Percentiles rank a stretch among this genome's conserved stretches.
These are phyloP conservation scores for Cyprinodon variegatus DNA, from an alignment of 2,113 vertebrate species.

Conservation along the genomic window DNA sequence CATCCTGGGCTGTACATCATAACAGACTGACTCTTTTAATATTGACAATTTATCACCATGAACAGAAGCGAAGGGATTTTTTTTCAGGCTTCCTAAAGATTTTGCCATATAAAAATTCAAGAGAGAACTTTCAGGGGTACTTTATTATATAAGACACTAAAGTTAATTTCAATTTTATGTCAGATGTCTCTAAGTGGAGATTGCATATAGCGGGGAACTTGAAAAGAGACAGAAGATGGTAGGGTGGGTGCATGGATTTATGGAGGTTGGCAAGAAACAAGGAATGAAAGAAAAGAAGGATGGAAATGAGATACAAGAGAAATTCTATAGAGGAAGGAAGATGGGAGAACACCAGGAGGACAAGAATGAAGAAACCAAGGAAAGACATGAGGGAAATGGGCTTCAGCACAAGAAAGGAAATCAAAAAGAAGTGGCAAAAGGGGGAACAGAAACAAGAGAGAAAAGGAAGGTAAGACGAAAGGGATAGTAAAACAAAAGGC, in stretches of 20 bases:
- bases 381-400: not conserved
- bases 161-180: too few relatives aligned
- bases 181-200: not conserved
- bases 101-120: too few relatives aligned
- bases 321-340: not conserved
- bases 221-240: not conserved
- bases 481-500: not conserved
- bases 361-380: not conserved
- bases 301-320: not conserved
- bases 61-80: not conserved
- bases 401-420: not conserved
- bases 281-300: not conserved
- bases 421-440: too few relatives aligned
- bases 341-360: not conserved
- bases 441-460: not conserved
- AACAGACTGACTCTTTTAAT: slow-evolving; percentile 24
- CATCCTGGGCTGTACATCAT: slow-evolving; percentile 37
- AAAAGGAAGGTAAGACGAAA: not conserved
- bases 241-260: not conserved
- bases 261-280: too few relatives aligned
- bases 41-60: slow-evolving; percentile 20
- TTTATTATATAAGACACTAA: too few relatives aligned
- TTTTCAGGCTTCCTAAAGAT: too few relatives aligned
- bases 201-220: not conserved
- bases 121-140: too few relatives aligned